phyloP scores from a whole-genome alignment of 2,797 vertebrate species.

The Parambassis ranga region DNA sequence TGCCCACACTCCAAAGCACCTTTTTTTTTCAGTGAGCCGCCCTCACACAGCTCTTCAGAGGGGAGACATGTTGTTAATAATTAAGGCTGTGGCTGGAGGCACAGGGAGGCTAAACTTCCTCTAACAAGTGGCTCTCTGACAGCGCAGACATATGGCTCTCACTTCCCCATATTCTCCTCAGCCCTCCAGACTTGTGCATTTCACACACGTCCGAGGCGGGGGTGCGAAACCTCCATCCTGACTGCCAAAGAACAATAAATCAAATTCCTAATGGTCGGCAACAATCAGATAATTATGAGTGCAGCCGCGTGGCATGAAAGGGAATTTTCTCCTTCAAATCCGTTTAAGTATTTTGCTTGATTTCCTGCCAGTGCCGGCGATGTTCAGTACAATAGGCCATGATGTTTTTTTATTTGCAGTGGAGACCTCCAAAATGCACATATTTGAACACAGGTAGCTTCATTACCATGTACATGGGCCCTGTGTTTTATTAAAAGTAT shows the following conservation, averaged over 20 bases:
- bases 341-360: conserved; percentile 52
- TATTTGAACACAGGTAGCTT: neutral
- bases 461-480: no score
- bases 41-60: conserved; percentile 71
- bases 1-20: conserved; percentile 61
- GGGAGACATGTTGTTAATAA: conserved; percentile 81
- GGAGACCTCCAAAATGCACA: neutral
- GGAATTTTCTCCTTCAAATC: conserved; percentile 69
- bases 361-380: conserved; percentile 34
- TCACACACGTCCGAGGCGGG: conserved; percentile 67
- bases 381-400: neutral
- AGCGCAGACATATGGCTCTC: conserved; percentile 77
- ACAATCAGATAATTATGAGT: conserved; percentile 77
- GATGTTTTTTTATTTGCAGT: conserved; percentile 1
- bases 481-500: no score
- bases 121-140: conserved; percentile 81
- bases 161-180: conserved; percentile 64
- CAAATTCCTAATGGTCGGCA: conserved; percentile 74
- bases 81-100: conserved; percentile 81
- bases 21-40: conserved; percentile 65
- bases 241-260: conserved; percentile 78
- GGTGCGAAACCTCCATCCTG: conserved; percentile 68
- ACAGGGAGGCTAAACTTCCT: conserved; percentile 81
- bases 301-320: conserved; percentile 49
- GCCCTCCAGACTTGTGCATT: conserved; percentile 72